Base-by-base conservation (phyloP, 2,888 invertebrate genomes). In the Synergus laeviventris region DNA sequence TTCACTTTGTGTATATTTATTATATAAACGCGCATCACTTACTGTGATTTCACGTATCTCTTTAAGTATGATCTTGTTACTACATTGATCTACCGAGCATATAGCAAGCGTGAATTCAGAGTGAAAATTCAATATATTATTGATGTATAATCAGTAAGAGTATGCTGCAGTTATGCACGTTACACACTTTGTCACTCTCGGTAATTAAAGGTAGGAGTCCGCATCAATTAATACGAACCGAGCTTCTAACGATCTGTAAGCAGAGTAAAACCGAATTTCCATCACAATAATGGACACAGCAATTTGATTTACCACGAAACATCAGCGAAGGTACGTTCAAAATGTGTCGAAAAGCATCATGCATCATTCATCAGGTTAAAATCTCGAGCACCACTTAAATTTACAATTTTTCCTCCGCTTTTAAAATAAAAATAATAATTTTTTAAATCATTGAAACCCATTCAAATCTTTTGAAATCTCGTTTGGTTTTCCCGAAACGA, bases 111-210 rank as follows among this genome's bases (percentile, higher is more conserved):
- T 54, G 49, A 70, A 31, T 45, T 70, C 31, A 70, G 31, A 70
- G 70, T 70, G 70, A 70, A 70, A 70, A 49, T 70, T 49, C 70
- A 49, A 70, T 70, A 70, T n/a, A n/a, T n/a, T n/a, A n/a, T 31
- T 31, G 49, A 36, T 70, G n/a, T n/a, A 49, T n/a, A n/a, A n/a
- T 70, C 49, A 36, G 70, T 31, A 45, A 49, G 49, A 24, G 31
- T 5, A 31, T 31, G 7, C 31, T 31, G 7, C 31, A 31, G 31
- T 31, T 54, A 70, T 70, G 70, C 70, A 70, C 70, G 31, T 70
- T 70, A 70, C 70, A 70, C 70, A 70, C 36, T 70, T 70, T 70
- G 70, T 70, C 70, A 70, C 70, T 70, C 70, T 31, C n/a, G 31
- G 45, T 18, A 70, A 70, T 70, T 49, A 70, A 70, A 70, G 70